Base-by-base conservation (phyloP, 2,888 invertebrate species). In the Oegoconia quadripuncta region DNA sequence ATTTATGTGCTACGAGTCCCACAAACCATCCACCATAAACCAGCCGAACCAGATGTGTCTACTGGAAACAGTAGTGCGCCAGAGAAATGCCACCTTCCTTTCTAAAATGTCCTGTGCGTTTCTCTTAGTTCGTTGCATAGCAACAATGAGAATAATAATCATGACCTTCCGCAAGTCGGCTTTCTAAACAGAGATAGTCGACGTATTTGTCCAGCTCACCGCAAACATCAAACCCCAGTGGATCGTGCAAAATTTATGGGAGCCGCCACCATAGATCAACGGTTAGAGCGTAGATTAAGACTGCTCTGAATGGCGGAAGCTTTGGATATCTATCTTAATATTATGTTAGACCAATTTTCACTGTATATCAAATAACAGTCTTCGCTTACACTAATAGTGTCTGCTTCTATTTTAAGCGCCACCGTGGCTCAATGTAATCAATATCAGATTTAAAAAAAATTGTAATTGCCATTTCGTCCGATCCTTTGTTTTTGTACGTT, bases 221-320 rank as follows among this genome's bases (percentile, higher is more conserved):
- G 56, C 60, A 57, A 61, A 58, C 56, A 64, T 60, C 51, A 59
- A 56, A 58, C 55, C 51, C 59, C 63, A 63, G 59, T 65, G 55
- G 59, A 50, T 69, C 52, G 55, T 56, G 59, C 46, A 61, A 65
- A n/a, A 74, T 71, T 64, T 68, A 73, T 65, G 59, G 54, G 48
- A 52, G 47, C 55, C 44, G 45, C 44, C 45, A 46, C 28, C 41
- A 45, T 41, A 48, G 39, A 37, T 40, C 36, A 39, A 41, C 40
- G 29, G 35, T 23, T 33, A 17, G 23, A 22, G 20, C 32, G 15
- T 41, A 34, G 28, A 41, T 41, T 37, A 34, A 13, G 14, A 26
- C 14, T 55, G 50, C 55, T 47, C 48, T 38, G 42, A 52, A 58
- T 55, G 48, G 59, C 59, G 59, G 61, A 42, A 43, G 42, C 42